Evolutionary conservation across 1,140 invertebrate species (phyloP).

Genomic region (Ostrea edulis): DNA sequence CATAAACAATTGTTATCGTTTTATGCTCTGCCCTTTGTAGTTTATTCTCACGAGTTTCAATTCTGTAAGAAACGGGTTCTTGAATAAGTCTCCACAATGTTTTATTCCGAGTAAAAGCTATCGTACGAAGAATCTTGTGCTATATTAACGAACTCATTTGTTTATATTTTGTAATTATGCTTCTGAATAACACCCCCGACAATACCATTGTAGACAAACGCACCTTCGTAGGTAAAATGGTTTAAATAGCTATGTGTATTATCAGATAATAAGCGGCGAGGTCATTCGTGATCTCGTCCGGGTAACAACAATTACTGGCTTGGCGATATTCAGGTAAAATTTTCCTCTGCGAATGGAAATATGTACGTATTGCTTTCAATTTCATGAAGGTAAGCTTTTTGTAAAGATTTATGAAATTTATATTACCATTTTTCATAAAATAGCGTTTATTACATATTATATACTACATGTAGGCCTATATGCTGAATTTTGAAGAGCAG

Average conservation of each 20-base stretch:
- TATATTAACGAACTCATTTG: neutral
- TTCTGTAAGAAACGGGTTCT: neutral
- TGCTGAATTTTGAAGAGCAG: no score
- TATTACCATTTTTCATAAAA: no score
- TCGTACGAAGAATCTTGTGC: neutral
- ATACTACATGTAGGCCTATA: no score
- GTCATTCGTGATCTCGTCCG: constrained; percentile 6
- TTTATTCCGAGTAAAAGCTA: neutral
- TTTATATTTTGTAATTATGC: no score
- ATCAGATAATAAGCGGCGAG: neutral
- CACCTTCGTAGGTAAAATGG: neutral
- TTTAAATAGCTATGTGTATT: constrained; percentile 22
- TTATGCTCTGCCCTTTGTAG: neutral
- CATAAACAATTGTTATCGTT: neutral
- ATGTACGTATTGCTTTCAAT: no score
- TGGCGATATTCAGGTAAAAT: neutral
- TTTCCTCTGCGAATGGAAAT: neutral
- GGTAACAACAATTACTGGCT: neutral
- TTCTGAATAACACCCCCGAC: neutral
- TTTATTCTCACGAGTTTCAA: constrained; percentile 6
- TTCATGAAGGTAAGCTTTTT: no score
- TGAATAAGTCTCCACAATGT: neutral
- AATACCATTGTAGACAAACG: neutral
- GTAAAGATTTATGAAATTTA: no score
- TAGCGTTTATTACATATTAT: no score